These are phyloP conservation scores for Holothuria scabra DNA, from an alignment of 53 echinoderm and acorn worm genomes.

Conservation along the genomic window DNA sequence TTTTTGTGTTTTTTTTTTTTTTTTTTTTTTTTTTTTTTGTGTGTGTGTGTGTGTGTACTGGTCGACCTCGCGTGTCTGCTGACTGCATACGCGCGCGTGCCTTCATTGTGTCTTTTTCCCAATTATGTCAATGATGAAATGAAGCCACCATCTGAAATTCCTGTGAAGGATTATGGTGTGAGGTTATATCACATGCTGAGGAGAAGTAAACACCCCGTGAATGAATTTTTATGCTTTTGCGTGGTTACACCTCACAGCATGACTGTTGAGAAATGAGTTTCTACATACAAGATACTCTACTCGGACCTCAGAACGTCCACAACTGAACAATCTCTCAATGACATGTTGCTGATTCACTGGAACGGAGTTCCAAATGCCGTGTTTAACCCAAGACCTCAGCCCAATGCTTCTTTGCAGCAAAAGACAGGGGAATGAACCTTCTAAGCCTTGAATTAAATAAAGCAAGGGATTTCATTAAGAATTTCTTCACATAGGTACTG, in stretches of 20 bases:
- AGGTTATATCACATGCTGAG: conserved; percentile 23
- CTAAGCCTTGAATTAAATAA: background rate
- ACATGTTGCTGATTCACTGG: conserved; percentile 27
- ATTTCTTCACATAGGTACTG: too few relatives aligned
- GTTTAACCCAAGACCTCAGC: background rate
- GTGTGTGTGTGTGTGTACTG: too few relatives aligned
- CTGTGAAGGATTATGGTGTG: too few relatives aligned
- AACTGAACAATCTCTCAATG: conserved; percentile 7
- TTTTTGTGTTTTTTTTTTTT: too few relatives aligned
- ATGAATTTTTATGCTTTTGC: conserved; percentile 29
- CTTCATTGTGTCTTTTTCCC: too few relatives aligned
- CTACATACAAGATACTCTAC: conserved; percentile 22
- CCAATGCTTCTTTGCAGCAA: background rate
- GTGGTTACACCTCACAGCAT: conserved; percentile 39
- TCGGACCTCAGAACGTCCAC: conserved; percentile 20
- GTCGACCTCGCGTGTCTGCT: too few relatives aligned
- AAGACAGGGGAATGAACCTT: conserved; percentile 18
- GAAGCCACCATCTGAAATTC: too few relatives aligned
- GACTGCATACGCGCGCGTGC: too few relatives aligned
- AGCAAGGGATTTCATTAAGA: background rate
- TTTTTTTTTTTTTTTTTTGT: too few relatives aligned
- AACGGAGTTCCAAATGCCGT: conserved; percentile 23
- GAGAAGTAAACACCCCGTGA: background rate
- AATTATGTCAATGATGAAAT: too few relatives aligned
- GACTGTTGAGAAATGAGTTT: too few relatives aligned